Base-by-base conservation (phyloP, 2,113 vertebrate genomes). In the Eleginops maclovinus region DNA sequence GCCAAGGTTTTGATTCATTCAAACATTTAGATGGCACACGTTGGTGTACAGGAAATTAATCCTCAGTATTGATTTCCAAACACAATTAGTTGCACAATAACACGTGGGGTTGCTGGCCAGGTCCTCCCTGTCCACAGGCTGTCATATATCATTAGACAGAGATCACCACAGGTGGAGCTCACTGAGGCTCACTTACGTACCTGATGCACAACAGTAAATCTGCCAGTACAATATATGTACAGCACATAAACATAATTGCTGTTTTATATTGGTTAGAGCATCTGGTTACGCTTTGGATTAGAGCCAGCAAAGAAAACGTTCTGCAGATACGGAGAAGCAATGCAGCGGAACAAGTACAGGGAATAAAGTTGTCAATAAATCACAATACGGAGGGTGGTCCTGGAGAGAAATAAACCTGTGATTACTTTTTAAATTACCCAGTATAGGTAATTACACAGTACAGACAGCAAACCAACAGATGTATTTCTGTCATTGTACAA, bases 21-120 rank as follows among this genome's bases (percentile, higher is more conserved):
- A 53, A n/a, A 24, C 22, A 60, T 56, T 82, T 70, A 41, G 55
- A 19, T 44, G 67, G 51, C 49, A 22, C 56, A 36, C 1, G 10
- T 46, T 24, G 44, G 49, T 56, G 58, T 68, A 41, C 74, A 73
- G 86, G 73, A 85, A 87, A 88, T 88, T 0, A 80, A 84, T 79
- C 56, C 47, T 22, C 65, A 78, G 24, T 19, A 59, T n/a, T 75
- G 24, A 83, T 73, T 56, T 74, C 50, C 59, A 79, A 87, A 81
- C 70, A 81, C 36, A 44, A 81, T 88, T 78, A 81, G n/a, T 40
- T 22, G 53, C 24, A 40, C 54, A 79, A 79, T 67, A 83, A 68
- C 9, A 8, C 13, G 16, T 41, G 55, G 15, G 51, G 24, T 16
- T 17, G 26, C 47, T 50, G 24, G 56, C 31, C 71, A 19, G 46